These are phyloP conservation scores for Falcunculus frontatus DNA, from an alignment of 2,113 vertebrate species.

Conservation along the genomic window DNA sequence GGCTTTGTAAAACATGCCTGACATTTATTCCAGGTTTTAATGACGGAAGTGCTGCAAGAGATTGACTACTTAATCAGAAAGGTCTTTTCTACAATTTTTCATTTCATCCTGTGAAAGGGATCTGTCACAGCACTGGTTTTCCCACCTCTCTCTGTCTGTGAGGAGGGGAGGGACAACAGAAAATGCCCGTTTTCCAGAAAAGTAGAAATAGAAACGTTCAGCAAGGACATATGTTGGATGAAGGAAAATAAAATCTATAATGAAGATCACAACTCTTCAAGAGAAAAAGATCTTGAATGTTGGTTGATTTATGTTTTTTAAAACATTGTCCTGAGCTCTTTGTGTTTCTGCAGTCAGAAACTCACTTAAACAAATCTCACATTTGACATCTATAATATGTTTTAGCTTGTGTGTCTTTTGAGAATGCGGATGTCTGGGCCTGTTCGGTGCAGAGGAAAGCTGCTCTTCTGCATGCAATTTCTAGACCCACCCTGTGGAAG, in stretches of 20 bases:
- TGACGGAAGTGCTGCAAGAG: background rate
- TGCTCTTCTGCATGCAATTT: background rate
- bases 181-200: background rate
- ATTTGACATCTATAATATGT: background rate
- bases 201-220: background rate
- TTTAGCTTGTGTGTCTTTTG: background rate
- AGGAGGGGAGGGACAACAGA: background rate
- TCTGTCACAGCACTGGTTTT: background rate
- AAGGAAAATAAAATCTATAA: background rate
- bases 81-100: background rate
- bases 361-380: background rate
- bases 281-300: background rate
- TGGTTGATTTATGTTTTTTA: background rate
- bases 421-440: background rate
- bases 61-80: background rate
- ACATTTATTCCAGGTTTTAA: background rate
- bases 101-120: background rate
- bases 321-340: background rate
- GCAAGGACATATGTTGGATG: background rate
- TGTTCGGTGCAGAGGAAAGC: background rate
- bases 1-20: background rate
- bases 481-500: background rate
- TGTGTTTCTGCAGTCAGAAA: background rate
- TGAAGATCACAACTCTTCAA: background rate
- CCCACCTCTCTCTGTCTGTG: background rate